Base-by-base conservation (phyloP, 2,797 vertebrate species). In the Sarcophilus harrisii region DNA sequence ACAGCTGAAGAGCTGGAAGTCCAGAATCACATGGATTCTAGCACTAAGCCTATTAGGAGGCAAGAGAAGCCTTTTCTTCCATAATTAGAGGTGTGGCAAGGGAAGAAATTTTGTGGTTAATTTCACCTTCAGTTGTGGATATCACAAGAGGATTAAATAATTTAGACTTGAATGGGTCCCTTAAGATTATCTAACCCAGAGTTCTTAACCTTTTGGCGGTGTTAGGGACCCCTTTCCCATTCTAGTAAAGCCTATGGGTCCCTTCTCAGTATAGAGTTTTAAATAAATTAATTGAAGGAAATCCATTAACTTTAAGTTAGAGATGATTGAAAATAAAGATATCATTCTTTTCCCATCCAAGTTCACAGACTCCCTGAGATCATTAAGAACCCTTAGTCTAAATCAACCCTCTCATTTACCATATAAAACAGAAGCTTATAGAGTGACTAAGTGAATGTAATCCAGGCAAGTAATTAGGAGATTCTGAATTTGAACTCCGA, bases 21-120 rank as follows among this genome's bases (percentile, higher is more conserved):
- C 1, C 66, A 94, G 66, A 98, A 52, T 91, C 95, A 96, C 52
- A 96, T 57, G 92, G 0, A 97, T 93, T 92, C 94, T 92, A 27
- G 18, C 2, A 90, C 18, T 92, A 28, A 38, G 91, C 57, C 28
- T 92, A 93, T 95, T 91, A 91, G 6, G 16, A 94, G 49, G 30
- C 81, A 5, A 58, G 66, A 81, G n/a, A 16, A 92, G 1, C 1
- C 0, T 29, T 96, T 94, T 57, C n/a, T 1, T 87, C 21, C n/a
- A 57, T 91, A 96, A 93, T 57, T 16, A 97, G 54, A 96, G 94
- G 32, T 38, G 55, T 11, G 95, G n/a, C 2, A 95, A n/a, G 60
- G 95, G 95, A 95, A 14, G 13, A 38, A 81, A 81, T 38, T 45
- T 38, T 81, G n/a, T 21, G n/a, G 66, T 45, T 81, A 81, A 81